Evolutionary conservation across 2,888 invertebrate species (phyloP), one percentile per base, ranked within the genome.

Genomic region (Octonoba sinensis): DNA sequence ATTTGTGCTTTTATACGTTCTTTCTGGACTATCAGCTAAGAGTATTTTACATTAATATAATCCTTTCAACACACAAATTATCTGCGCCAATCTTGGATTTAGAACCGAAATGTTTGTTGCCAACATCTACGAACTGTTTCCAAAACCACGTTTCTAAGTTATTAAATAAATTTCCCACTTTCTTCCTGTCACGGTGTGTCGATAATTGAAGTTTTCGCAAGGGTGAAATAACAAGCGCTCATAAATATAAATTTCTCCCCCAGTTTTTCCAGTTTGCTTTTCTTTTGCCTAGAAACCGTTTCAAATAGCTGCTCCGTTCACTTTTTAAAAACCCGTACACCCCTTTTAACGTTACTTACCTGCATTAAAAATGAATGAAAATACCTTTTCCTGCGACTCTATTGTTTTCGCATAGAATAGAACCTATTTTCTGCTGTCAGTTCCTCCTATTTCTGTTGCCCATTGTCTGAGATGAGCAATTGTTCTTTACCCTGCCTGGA

Each of bases 351-450:
- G 46, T 76, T 76, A 76, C 70, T 76, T 76, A 70, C 76, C 69
- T 69, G 54, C 69, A 54, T 76, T 76, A 76, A 76, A 76, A 62
- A 76, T 76, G 76, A 60, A 76, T 76, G 76, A 46, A 51, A 36
- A 59, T 47, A 44, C 51, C 36, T 59, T 36, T 22, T 60, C 49
- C 16, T 27, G 24, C n/a, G 54, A 8, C n/a, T 18, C 65, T 13
- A 69, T 76, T 69, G 69, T 76, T 69, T 69, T 67, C 18, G 18
- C 18, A 8, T 36, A 46, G 76, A 69, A 76, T 69, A 56, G 62
- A 69, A 62, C 20, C 69, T 70, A 54, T 76, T 69, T 76, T 76
- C 76, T 76, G 60, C 20, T 69, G 76, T 70, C 76, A 69, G 36
- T 70, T 47, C 57, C 46, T 70, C 54, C 54, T 56, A 74, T 57